These are phyloP conservation scores for Hydrocynus forskahlii DNA, from an alignment of 2,797 vertebrate genomes.

Conservation along the genomic window DNA sequence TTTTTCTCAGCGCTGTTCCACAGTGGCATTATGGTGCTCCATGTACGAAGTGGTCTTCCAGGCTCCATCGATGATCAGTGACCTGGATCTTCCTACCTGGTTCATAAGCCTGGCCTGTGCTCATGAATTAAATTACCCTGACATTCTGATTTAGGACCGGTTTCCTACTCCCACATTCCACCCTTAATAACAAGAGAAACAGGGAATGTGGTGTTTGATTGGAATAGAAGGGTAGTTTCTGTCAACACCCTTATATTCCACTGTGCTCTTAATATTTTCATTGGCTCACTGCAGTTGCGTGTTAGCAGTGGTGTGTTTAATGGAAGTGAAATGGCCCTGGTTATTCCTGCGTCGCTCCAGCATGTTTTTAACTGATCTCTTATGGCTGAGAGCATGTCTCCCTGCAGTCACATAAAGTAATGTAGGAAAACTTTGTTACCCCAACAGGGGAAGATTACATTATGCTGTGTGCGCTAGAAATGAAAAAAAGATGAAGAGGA, in stretches of 20 bases:
- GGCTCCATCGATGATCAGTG: constrained; percentile 51
- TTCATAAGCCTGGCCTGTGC: constrained; percentile 30
- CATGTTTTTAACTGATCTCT: constrained; percentile 43
- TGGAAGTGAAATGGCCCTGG: constrained; percentile 55
- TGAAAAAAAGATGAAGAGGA: constrained; percentile 23
- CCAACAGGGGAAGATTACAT: constrained; percentile 59
- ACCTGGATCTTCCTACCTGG: constrained; percentile 54
- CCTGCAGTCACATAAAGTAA: constrained; percentile 65
- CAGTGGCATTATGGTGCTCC: constrained; percentile 46
- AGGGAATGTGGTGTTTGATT: constrained; percentile 44
- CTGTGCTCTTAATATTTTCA: constrained; percentile 48
- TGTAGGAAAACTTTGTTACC: constrained; percentile 66
- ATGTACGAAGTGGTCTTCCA: constrained; percentile 37
- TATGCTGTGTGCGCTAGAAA: constrained; percentile 46
- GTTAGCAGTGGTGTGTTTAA: constrained; percentile 58
- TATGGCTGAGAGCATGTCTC: constrained; percentile 57
- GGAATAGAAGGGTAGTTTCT: constrained; percentile 33
- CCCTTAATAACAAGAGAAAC: constrained; percentile 28
- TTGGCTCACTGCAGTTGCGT: constrained; percentile 45
- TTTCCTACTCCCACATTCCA: constrained; percentile 21
- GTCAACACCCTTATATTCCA: constrained; percentile 46
- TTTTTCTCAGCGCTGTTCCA: constrained; percentile 39
- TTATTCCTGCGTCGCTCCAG: constrained; percentile 54
- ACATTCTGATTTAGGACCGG: constrained; percentile 33
- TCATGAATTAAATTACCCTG: constrained; percentile 34